Conservation (phyloP, 2,888 invertebrate species). For the Blera fallax region DNA sequence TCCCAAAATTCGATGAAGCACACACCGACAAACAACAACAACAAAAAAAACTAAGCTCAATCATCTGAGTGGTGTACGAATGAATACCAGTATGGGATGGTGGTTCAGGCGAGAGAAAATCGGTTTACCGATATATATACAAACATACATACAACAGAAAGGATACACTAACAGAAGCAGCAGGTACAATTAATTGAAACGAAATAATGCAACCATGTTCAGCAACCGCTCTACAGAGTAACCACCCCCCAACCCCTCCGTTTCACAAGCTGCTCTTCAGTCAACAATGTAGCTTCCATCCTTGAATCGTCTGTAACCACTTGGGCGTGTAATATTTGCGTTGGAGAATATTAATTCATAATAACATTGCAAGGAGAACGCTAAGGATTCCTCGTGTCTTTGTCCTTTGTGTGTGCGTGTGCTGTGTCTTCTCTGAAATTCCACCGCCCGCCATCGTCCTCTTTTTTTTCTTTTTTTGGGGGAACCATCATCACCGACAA, state of each 20-base stretch:
- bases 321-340: slow-evolving; percentile 70
- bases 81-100: slow-evolving; percentile 27
- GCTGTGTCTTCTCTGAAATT: slow-evolving; percentile 3
- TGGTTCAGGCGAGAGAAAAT: slow-evolving; percentile 38
- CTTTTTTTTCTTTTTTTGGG: slow-evolving; percentile 16
- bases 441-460: not conserved
- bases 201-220: slow-evolving; percentile 64
- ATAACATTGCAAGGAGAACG: slow-evolving; percentile 49
- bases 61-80: slow-evolving; percentile 68
- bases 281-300: slow-evolving; percentile 29
- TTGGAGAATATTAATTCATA: slow-evolving; percentile 67
- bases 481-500: slow-evolving; percentile 53
- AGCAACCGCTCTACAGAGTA: slow-evolving; percentile 3
- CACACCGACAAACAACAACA: slow-evolving; percentile 31
- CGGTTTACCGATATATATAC: slow-evolving; percentile 17
- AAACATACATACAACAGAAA: slow-evolving; percentile 28
- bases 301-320: slow-evolving; percentile 46
- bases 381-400: slow-evolving; percentile 44
- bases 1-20: slow-evolving; percentile 31
- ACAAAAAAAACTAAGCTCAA: slow-evolving; percentile 63
- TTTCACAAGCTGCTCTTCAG: not conserved
- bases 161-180: slow-evolving; percentile 35
- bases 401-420: not conserved
- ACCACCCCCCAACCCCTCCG: no score
- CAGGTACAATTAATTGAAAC: slow-evolving; percentile 68